Conservation (phyloP, 1,140 invertebrate genomes). For the Glossosoma conforme region DNA sequence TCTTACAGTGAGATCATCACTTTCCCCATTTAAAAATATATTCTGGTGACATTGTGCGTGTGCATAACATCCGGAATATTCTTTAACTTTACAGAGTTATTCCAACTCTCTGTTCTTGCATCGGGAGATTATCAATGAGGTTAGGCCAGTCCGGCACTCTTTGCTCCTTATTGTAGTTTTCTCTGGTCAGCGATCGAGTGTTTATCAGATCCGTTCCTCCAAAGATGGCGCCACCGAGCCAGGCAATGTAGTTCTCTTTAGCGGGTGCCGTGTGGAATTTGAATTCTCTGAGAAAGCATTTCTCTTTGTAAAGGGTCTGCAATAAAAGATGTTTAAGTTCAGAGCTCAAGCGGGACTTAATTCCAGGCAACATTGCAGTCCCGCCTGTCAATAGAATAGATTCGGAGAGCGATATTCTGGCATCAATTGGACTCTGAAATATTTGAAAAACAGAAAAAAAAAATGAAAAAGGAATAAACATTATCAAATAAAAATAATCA, state of each 20-base stretch:
- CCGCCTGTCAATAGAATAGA: slow-evolving; percentile 84
- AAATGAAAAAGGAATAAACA: background rate
- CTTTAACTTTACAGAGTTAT: slow-evolving; percentile 25
- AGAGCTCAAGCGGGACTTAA: slow-evolving; percentile 65
- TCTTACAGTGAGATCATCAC: no score
- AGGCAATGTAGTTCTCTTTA: slow-evolving; percentile 71
- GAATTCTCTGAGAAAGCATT: slow-evolving; percentile 63
- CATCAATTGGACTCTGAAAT: slow-evolving; percentile 71
- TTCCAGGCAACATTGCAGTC: slow-evolving; percentile 73
- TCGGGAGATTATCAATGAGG: slow-evolving; percentile 57
- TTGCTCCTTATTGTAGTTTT: slow-evolving; percentile 64
- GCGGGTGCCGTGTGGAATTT: slow-evolving; percentile 74
- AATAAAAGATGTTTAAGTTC: slow-evolving; percentile 67
- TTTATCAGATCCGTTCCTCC: slow-evolving; percentile 75
- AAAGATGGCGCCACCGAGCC: slow-evolving; percentile 68
- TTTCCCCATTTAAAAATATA: no score
- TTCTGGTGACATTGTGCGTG: no score
- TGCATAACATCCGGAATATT: no score
- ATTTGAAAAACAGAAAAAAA: background rate
- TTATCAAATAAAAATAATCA: background rate
- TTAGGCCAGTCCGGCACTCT: slow-evolving; percentile 79
- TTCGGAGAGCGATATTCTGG: slow-evolving; percentile 64
- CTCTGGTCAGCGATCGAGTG: slow-evolving; percentile 67
- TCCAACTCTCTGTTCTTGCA: slow-evolving; percentile 23
- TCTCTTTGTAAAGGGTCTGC: slow-evolving; percentile 59